These are phyloP conservation scores for Andricus curvator DNA, from an alignment of 2,888 invertebrate species.

Conservation along the genomic window DNA sequence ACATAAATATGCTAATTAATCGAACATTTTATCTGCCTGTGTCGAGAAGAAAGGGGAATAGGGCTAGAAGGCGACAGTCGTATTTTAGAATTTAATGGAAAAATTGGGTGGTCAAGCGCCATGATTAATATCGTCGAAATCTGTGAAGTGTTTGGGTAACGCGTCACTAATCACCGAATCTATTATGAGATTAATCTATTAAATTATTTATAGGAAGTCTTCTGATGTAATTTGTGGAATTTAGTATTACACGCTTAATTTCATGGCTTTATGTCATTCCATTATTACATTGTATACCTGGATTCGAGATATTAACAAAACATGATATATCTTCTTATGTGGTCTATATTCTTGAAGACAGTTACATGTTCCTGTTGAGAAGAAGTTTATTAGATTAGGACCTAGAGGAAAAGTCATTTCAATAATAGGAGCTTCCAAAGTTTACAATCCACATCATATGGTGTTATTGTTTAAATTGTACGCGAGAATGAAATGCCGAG, in stretches of 20 bases:
- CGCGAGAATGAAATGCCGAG: neutral
- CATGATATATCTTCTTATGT: neutral
- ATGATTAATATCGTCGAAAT: constrained; percentile 33
- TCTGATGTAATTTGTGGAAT: constrained; percentile 21
- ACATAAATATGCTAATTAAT: constrained; percentile 36
- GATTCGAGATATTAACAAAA: no score
- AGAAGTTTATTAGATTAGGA: no score
- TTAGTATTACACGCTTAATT: constrained; percentile 21
- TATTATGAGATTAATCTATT: constrained; percentile 32
- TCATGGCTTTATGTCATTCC: constrained; percentile 1
- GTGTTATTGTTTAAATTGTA: constrained; percentile 6
- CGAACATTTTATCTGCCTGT: constrained; percentile 5
- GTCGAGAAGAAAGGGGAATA: neutral
- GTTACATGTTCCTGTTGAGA: no score
- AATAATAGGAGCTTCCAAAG: neutral
- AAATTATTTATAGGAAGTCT: constrained; percentile 18
- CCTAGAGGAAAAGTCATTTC: no score
- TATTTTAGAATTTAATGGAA: constrained; percentile 19
- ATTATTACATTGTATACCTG: neutral
- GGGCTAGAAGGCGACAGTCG: neutral
- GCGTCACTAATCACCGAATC: constrained; percentile 36
- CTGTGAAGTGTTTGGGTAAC: constrained; percentile 32
- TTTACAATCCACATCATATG: neutral
- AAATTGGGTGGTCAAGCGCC: constrained; percentile 23
- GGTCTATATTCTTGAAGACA: neutral